Percentiles rank a stretch among this genome's conserved stretches.
These are phyloP conservation scores for Gorsachius magnificus DNA, from an alignment of 2,797 vertebrate genomes.

Conservation along the genomic window DNA sequence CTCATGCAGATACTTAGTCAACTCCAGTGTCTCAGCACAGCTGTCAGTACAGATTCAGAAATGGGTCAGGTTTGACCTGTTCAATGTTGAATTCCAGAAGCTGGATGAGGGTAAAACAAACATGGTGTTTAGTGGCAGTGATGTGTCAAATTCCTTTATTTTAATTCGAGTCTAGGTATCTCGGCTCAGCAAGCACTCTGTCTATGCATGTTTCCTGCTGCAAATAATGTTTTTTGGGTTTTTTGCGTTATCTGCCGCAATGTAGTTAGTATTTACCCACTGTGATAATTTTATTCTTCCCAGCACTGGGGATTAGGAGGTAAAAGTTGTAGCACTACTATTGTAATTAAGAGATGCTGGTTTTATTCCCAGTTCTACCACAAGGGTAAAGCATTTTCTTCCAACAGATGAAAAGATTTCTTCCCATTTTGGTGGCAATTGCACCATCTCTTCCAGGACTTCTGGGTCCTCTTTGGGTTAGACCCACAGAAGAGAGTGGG, in stretches of 20 bases:
- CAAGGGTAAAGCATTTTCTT: not conserved
- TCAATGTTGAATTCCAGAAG: not conserved
- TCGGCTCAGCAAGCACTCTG: not conserved
- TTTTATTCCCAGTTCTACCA: not conserved
- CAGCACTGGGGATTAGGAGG: not conserved
- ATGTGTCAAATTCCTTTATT: not conserved
- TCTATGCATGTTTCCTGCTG: not conserved
- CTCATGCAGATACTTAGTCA: not conserved
- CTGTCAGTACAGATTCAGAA: not conserved
- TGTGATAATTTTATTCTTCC: not conserved
- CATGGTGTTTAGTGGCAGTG: not conserved
- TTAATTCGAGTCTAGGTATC: not conserved
- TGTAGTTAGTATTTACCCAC: not conserved
- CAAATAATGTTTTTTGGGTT: fast-evolving
- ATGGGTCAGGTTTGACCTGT: not conserved
- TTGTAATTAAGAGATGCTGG: not conserved
- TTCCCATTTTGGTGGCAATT: not conserved
- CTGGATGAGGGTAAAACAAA: not conserved
- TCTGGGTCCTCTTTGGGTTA: not conserved
- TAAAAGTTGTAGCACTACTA: not conserved
- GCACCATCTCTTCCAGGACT: not conserved
- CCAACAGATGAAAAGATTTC: not conserved
- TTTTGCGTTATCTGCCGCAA: not conserved
- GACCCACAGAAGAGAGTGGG: fast-evolving
- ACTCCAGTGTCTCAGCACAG: not conserved